These are phyloP conservation scores for Aethes cnicana DNA, from an alignment of 2,888 invertebrate species.

Conservation along the genomic window DNA sequence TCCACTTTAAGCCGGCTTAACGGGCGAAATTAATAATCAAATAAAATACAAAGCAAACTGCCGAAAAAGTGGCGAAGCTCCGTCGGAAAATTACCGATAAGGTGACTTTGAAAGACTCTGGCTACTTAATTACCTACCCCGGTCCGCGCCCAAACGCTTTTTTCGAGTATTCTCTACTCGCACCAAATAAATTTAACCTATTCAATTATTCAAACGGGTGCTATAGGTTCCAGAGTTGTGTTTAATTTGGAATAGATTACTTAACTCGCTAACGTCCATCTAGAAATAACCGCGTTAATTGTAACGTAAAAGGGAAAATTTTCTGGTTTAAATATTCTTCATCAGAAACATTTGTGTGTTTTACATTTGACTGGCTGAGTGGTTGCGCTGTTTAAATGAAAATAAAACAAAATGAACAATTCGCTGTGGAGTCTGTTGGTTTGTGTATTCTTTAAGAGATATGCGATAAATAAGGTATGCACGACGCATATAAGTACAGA, in stretches of 20 bases:
- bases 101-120: conserved; percentile 8
- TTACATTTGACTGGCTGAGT: too few species aligned
- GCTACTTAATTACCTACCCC: conserved; percentile 21
- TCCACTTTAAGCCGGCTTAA: conserved; percentile 1
- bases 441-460: too few species aligned
- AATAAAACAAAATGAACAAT: too few species aligned
- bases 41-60: conserved; percentile 20
- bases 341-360: too few species aligned
- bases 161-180: conserved; percentile 16
- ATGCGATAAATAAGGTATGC: too few species aligned
- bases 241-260: conserved; percentile 16
- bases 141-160: conserved; percentile 14
- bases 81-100: conserved; percentile 20
- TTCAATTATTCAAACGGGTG: conserved; percentile 23
- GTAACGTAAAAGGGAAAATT: too few species aligned
- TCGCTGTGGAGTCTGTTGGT: too few species aligned
- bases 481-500: too few species aligned
- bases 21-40: conserved; percentile 14
- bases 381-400: too few species aligned
- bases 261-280: conserved; percentile 14
- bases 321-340: too few species aligned
- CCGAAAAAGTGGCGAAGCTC: conserved; percentile 16
- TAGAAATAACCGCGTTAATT: too few species aligned
- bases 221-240: conserved; percentile 15
- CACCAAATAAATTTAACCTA: conserved; percentile 25